Conservation (phyloP, 2,888 invertebrate genomes). For the Oscheius myriophilus region DNA sequence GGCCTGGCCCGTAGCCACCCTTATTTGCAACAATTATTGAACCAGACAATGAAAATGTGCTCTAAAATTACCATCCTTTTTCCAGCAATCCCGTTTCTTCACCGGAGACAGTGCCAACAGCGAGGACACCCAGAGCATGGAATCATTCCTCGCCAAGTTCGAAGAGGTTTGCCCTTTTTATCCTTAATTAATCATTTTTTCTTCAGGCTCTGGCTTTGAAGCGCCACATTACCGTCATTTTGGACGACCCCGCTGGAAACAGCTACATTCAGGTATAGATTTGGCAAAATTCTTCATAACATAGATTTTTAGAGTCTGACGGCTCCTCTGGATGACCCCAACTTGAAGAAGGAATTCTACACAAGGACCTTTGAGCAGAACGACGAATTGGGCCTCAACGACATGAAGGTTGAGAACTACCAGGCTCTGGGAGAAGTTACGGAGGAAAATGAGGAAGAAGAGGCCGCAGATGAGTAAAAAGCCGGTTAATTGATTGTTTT, state of each 20-base stretch:
- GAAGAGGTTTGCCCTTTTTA: constrained; percentile 52
- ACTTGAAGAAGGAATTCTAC: constrained; percentile 82
- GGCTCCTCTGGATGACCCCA: constrained; percentile 72
- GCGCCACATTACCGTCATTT: constrained; percentile 79
- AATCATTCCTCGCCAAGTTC: constrained; percentile 50
- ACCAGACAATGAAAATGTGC: too few species aligned
- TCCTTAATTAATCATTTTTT: constrained; percentile 8
- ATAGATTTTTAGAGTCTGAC: constrained; percentile 57
- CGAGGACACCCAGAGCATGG: constrained; percentile 47
- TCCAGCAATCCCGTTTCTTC: constrained; percentile 65
- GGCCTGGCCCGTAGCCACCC: too few species aligned
- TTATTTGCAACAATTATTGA: too few species aligned
- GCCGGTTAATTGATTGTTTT: not conserved
- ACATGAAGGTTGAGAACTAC: constrained; percentile 92
- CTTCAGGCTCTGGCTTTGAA: constrained; percentile 53
- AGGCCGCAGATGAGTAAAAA: constrained; percentile 24
- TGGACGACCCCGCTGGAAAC: constrained; percentile 97
- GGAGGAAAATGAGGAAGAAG: constrained; percentile 57
- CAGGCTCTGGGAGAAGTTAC: constrained; percentile 53
- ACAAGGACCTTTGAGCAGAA: constrained; percentile 88
- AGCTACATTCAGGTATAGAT: constrained; percentile 83
- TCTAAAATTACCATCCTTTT: not conserved
- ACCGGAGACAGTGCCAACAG: constrained; percentile 65
- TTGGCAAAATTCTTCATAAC: not conserved
- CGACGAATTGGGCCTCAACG: constrained; percentile 92